Evolutionary conservation across 2,888 invertebrate species (phyloP).

Genomic region (Pristionchus entomophagus): DNA sequence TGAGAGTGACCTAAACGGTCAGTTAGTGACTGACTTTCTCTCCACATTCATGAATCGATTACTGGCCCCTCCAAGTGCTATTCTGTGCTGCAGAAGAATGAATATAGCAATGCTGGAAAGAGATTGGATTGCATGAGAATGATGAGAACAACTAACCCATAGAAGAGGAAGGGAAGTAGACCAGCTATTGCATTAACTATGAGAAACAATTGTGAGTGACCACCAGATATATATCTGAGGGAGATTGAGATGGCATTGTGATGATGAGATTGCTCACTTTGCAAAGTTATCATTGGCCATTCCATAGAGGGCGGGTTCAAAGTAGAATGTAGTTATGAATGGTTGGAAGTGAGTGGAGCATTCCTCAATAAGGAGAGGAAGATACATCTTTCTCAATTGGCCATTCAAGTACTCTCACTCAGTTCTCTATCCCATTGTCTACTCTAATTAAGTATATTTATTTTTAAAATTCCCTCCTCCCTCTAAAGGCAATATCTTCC

Average conservation of each 20-base stretch:
- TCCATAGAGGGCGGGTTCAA: conserved; percentile 19
- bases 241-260: not conserved
- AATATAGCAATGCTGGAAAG: not conserved
- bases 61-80: not conserved
- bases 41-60: conserved; percentile 22
- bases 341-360: conserved; percentile 27
- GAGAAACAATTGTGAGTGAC: conserved; percentile 18
- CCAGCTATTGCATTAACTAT: not conserved
- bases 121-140: not conserved
- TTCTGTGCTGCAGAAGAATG: not conserved
- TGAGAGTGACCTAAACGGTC: too few species aligned
- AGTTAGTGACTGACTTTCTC: not conserved
- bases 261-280: not conserved
- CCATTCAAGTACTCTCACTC: not conserved
- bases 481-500: not conserved
- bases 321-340: conserved; percentile 32
- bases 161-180: not conserved
- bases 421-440: too few species aligned
- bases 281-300: conserved; percentile 3
- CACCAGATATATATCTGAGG: not conserved
- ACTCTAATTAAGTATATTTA: not conserved
- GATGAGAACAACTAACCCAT: not conserved
- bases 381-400: not conserved
- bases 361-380: too few species aligned
- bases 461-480: not conserved